A percentile compares a stretch with the other conserved stretches of the same genome.
phyloP scores from a whole-genome alignment of 2,113 vertebrate species.

The Dolichotis patagonum region DNA sequence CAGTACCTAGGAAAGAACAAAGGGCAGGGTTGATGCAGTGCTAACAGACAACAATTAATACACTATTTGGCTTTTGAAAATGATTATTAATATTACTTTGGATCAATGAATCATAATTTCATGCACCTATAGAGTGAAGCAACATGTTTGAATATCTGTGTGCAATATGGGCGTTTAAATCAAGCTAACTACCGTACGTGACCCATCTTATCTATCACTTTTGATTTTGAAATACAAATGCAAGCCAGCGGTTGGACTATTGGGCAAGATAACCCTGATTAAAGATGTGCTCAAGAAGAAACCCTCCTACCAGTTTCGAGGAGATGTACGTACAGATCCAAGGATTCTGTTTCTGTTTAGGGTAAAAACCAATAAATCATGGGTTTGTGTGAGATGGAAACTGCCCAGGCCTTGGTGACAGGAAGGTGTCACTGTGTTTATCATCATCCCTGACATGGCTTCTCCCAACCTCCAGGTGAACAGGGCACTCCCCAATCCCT shows the following conservation, averaged over 20 bases:
- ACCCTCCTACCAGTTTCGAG: background rate
- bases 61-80: background rate
- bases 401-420: too few relatives aligned
- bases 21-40: background rate
- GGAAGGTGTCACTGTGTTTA: background rate
- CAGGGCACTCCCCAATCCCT: too few relatives aligned
- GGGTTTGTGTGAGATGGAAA: background rate
- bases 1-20: accelerated
- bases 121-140: too few relatives aligned
- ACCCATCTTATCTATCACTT: background rate
- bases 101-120: background rate
- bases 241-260: background rate
- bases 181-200: background rate
- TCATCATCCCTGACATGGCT: background rate
- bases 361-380: background rate
- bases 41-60: background rate
- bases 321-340: background rate
- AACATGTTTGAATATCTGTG: background rate
- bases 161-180: too few relatives aligned
- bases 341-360: background rate
- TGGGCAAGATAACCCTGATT: background rate
- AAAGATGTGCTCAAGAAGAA: background rate
- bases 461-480: background rate
- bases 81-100: background rate
- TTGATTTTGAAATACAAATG: background rate